These are phyloP conservation scores for Huso huso DNA, from an alignment of 2,797 vertebrate genomes.

Conservation along the genomic window DNA sequence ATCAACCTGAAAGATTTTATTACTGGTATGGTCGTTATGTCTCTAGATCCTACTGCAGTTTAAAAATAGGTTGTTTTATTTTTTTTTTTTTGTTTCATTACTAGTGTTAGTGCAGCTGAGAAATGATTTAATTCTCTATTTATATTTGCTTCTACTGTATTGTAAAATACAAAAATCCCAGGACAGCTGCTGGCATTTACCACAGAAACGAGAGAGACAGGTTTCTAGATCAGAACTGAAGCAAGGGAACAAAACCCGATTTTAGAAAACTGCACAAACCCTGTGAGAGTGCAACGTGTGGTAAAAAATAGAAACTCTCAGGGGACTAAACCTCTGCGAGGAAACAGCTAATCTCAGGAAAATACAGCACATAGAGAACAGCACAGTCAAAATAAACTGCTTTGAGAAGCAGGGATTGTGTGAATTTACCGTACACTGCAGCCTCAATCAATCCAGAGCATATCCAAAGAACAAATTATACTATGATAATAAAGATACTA, in stretches of 20 bases:
- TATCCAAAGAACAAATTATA: too few relatives aligned
- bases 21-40: too few relatives aligned
- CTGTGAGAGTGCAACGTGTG: background rate
- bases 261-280: background rate
- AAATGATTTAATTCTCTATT: background rate
- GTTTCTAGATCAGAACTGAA: background rate
- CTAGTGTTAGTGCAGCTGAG: background rate
- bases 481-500: too few relatives aligned
- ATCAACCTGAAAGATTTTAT: too few relatives aligned
- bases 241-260: background rate
- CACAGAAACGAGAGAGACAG: background rate
- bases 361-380: background rate
- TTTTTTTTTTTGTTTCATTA: background rate
- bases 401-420: background rate
- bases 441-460: background rate
- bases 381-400: background rate
- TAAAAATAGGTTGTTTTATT: background rate
- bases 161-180: background rate
- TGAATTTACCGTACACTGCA: background rate
- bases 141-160: background rate
- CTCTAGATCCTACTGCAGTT: too few relatives aligned
- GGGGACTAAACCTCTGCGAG: conserved; percentile 3
- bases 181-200: background rate
- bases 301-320: conserved; percentile 3
- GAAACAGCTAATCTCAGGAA: conserved; percentile 2